Base-by-base conservation (phyloP, 2,113 vertebrate genomes). In the Silurus glanis region DNA sequence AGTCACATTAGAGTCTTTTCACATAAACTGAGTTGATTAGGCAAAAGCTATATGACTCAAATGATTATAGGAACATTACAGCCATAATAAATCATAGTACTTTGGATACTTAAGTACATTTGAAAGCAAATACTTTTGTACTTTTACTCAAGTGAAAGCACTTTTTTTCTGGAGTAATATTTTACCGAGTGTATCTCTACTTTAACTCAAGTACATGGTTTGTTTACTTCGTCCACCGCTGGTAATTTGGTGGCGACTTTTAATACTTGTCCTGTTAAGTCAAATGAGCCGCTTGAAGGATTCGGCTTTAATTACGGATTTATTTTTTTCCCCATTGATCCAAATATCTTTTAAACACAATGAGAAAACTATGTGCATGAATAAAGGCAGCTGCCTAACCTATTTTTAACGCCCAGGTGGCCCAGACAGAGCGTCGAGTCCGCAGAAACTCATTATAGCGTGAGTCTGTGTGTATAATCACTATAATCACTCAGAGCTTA, bases 381-480 rank as follows among this genome's bases (percentile, higher is more conserved):
- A 37, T 62, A 28, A 85, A 82, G 75, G 58, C 85, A 85, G 87
- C 82, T 88, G 87, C 87, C 17, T n/a, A 53, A n/a, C 12, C 87
- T 90, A 90, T 90, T 83, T 89, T 76, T 88, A 89, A 75, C 56
- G 23, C 56, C 67, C 87, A 90, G 86, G 89, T 89, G 87, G 59
- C 62, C 83, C 51, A 82, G 78, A 83, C 17, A 49, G 62, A 71
- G 72, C 74, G 78, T 79, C 67, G 13, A 75, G 85, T 76, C 83
- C 85, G 21, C 81, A 84, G 37, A 66, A 66, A 67, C 80, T 88
- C 85, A 78, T 62, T 80, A 72, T 83, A 64, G 62, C 51, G 71
- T 74, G 45, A 23, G 45, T 53, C 21, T 53, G 21, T 78, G 51
- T 79, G 53, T 58, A 25, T 84, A n/a, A 75, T 28, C 49, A 53